Percentiles rank a stretch among this genome's conserved stretches.
phyloP scores from a whole-genome alignment of 2,888 invertebrate genomes.

The Bugula neritina region DNA sequence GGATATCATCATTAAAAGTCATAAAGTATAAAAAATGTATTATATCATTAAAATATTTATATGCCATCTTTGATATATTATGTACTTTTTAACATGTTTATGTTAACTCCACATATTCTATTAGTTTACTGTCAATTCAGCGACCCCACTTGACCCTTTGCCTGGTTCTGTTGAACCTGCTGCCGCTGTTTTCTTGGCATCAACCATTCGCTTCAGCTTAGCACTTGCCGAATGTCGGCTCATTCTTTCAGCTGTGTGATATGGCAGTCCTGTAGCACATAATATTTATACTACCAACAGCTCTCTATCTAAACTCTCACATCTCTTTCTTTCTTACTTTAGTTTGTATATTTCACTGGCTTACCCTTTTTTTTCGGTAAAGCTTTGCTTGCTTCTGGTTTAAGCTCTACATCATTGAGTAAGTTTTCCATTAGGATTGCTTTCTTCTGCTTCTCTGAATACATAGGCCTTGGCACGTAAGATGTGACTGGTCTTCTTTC shows the following conservation, averaged over 20 bases:
- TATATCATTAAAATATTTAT: too few relatives aligned
- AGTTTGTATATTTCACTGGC: background rate
- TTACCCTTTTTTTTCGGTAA: slow-evolving; percentile 2
- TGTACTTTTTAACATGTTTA: too few relatives aligned
- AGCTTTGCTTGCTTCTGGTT: background rate
- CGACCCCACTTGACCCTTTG: background rate
- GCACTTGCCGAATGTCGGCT: slow-evolving; percentile 45
- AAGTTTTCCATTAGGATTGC: background rate
- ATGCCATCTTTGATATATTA: too few relatives aligned
- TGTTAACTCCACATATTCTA: too few relatives aligned
- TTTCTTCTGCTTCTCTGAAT: background rate
- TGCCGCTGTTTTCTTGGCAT: slow-evolving; percentile 29
- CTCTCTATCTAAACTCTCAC: too few relatives aligned
- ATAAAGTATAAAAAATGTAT: too few relatives aligned
- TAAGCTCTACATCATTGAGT: background rate
- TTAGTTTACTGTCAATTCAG: too few relatives aligned
- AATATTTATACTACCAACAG: background rate
- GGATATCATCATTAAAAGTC: too few relatives aligned
- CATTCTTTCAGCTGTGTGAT: slow-evolving; percentile 41
- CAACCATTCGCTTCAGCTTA: slow-evolving; percentile 45
- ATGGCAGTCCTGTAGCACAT: slow-evolving; percentile 33
- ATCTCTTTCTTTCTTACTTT: too few relatives aligned
- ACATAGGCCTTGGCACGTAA: background rate
- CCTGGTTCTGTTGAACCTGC: background rate
- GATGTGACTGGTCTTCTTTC: slow-evolving; percentile 13